These are phyloP conservation scores for Hirundichthys speculiger DNA, from an alignment of 2,113 vertebrate species.

Conservation along the genomic window DNA sequence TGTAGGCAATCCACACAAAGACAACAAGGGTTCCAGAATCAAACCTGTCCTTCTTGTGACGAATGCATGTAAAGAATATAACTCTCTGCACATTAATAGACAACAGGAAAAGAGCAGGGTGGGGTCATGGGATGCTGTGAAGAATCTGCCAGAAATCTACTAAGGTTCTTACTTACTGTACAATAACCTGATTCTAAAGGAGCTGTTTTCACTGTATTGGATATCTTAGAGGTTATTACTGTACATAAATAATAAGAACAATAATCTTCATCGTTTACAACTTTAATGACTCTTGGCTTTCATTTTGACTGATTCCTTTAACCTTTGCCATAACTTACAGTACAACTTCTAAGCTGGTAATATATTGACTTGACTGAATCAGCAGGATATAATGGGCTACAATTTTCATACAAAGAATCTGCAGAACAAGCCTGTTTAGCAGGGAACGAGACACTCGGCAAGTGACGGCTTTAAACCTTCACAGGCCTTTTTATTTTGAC, in stretches of 20 bases:
- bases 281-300: conserved; percentile 1
- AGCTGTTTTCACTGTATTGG: no score
- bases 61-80: not conserved
- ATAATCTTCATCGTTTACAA: not conserved
- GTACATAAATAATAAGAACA: no score
- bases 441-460: no score
- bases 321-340: not conserved
- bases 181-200: no score
- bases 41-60: conserved; percentile 6
- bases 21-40: not conserved
- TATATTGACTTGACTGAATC: conserved; percentile 2
- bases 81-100: not conserved
- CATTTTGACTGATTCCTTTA: conserved; percentile 4
- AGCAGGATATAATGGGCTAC: not conserved
- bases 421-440: not conserved
- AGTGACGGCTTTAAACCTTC: not conserved
- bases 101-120: not conserved
- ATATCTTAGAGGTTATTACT: no score
- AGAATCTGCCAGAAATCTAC: not conserved
- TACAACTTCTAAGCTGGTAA: not conserved
- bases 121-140: not conserved
- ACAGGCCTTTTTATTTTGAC: not conserved
- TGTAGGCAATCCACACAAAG: not conserved
- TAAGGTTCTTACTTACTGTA: no score
- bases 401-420: conserved; percentile 1